Conservation (phyloP, 2,888 invertebrate species). For the Pachycephus smyrnensis region DNA sequence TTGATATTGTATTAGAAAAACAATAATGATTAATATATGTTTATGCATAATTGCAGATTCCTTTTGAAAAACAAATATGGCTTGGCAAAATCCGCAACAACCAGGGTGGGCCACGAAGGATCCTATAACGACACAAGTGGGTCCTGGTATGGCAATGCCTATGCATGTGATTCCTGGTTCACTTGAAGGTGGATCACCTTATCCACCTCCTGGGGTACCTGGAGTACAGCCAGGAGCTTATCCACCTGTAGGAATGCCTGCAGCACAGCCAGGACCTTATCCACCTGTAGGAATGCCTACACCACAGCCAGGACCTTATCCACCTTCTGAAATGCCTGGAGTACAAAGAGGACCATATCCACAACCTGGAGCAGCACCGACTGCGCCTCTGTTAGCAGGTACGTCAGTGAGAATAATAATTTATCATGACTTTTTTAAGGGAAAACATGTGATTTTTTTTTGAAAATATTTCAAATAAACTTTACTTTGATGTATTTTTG, state of each 20-base stretch:
- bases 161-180: neutral
- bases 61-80: constrained; percentile 7
- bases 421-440: neutral
- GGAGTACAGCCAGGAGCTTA: neutral
- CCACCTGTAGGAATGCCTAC: neutral
- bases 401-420: neutral
- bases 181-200: neutral
- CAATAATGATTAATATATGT: too few species aligned
- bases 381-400: neutral
- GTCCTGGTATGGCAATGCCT: constrained; percentile 5
- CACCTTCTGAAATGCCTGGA: too few species aligned
- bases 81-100: constrained; percentile 21
- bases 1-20: too few species aligned
- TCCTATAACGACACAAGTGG: constrained; percentile 6
- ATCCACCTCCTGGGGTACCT: too few species aligned
- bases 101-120: neutral
- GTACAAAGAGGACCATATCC: too few species aligned
- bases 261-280: neutral
- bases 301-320: too few species aligned
- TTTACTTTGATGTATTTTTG: neutral
- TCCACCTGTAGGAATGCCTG: neutral
- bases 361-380: neutral
- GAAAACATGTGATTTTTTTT: neutral
- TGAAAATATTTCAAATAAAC: too few species aligned
- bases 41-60: neutral